Percentiles rank a stretch among this genome's conserved stretches.
Evolutionary conservation across 2,113 vertebrate genomes (phyloP).

Genomic region (Scolopax mira): DNA sequence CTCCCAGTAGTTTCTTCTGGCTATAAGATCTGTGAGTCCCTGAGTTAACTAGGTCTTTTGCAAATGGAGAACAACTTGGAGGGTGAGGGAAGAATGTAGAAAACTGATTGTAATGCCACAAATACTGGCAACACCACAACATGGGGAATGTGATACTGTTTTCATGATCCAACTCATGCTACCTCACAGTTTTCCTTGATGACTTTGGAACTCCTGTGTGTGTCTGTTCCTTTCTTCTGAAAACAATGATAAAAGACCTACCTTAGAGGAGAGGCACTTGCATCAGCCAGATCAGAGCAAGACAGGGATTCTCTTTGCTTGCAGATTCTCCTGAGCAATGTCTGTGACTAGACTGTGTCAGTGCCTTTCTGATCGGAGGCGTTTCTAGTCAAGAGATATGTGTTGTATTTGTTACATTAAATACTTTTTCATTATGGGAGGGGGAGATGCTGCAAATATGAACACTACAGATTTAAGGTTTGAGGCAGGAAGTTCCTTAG

Average conservation of each 20-base stretch:
- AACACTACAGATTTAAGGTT: neutral
- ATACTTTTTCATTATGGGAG: neutral
- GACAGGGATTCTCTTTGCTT: neutral
- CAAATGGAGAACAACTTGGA: neutral
- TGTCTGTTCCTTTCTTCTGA: neutral
- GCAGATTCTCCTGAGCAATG: neutral
- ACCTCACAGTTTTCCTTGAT: neutral
- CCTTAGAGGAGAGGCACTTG: neutral
- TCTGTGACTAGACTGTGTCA: neutral
- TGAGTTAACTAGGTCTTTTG: neutral
- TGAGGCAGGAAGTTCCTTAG: neutral
- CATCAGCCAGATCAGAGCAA: neutral
- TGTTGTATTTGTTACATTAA: neutral
- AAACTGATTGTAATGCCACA: neutral
- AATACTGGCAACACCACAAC: neutral
- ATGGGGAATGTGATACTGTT: neutral
- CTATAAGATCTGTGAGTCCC: neutral
- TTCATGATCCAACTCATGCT: neutral
- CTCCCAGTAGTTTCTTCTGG: neutral
- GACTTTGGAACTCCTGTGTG: neutral
- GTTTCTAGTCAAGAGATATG: neutral
- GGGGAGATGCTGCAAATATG: neutral
- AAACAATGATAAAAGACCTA: neutral
- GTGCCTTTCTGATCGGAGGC: neutral
- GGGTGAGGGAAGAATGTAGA: accelerated